Conservation (phyloP, 2,113 vertebrate species). For the Rhinichthys klamathensis region DNA sequence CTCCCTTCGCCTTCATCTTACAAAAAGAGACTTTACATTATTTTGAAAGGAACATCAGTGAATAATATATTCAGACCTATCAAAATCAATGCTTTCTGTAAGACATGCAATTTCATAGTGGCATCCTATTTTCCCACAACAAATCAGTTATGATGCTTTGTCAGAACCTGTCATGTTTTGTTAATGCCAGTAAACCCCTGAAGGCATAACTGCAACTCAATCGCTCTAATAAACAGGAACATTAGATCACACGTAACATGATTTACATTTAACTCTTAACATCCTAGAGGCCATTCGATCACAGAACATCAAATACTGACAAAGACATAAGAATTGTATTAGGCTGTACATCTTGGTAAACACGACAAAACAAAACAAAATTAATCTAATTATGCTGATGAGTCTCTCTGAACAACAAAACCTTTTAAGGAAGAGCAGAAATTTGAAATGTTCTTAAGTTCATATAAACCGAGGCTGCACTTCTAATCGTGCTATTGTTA, state of each 20-base stretch:
- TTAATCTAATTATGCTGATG: background rate
- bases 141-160: background rate
- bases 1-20: background rate
- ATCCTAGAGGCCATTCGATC: conserved; percentile 3
- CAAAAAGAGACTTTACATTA: background rate
- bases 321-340: conserved; percentile 8
- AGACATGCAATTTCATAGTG: background rate
- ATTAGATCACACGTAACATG: background rate
- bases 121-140: background rate
- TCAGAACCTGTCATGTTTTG: background rate
- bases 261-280: conserved; percentile 22
- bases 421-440: background rate
- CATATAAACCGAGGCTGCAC: background rate
- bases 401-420: conserved; percentile 14
- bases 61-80: background rate
- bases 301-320: background rate
- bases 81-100: background rate
- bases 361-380: background rate
- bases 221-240: conserved; percentile 12
- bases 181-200: background rate
- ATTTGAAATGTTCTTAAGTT: background rate
- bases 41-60: background rate
- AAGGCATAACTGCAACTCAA: background rate
- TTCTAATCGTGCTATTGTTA: background rate
- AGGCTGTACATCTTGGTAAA: background rate